Evolutionary conservation across 1,140 invertebrate species (phyloP).

Genomic region (Drosophila ogumai): DNA sequence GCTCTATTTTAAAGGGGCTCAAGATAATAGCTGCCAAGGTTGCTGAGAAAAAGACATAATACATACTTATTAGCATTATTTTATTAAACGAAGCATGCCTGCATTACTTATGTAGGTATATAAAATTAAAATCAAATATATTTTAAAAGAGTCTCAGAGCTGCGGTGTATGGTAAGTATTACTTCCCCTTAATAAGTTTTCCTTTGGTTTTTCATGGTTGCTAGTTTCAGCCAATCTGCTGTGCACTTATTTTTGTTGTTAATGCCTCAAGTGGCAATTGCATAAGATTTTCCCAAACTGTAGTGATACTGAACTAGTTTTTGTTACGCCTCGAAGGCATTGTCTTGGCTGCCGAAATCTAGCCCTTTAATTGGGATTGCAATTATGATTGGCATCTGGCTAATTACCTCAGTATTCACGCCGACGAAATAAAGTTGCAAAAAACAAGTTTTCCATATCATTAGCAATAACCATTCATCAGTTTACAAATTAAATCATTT

Average conservation of each 20-base stretch:
- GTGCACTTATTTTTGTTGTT: conserved; percentile 20
- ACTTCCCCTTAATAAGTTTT: conserved; percentile 1
- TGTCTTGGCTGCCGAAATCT: background rate
- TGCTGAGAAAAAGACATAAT: background rate
- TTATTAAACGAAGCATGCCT: background rate
- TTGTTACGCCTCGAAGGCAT: conserved; percentile 8
- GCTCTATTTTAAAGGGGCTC: conserved; percentile 12
- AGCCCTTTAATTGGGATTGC: conserved; percentile 8
- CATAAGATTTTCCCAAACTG: conserved; percentile 43
- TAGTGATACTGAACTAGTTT: conserved; percentile 58
- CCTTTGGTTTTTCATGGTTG: conserved; percentile 42
- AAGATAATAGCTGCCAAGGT: background rate
- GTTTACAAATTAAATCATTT: conserved; percentile 7
- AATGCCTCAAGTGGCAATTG: conserved; percentile 37
- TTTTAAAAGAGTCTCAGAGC: background rate
- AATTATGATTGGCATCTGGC: conserved; percentile 13
- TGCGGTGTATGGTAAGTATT: background rate
- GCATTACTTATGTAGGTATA: background rate
- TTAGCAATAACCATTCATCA: conserved; percentile 14
- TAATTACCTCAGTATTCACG: conserved; percentile 9
- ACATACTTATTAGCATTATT: background rate
- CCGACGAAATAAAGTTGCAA: conserved; percentile 6
- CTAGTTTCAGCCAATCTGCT: conserved; percentile 49
- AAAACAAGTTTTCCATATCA: conserved; percentile 17
- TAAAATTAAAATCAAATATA: background rate